phyloP scores from a whole-genome alignment of 2,797 vertebrate genomes.

The Ctenopoma kingsleyae region DNA sequence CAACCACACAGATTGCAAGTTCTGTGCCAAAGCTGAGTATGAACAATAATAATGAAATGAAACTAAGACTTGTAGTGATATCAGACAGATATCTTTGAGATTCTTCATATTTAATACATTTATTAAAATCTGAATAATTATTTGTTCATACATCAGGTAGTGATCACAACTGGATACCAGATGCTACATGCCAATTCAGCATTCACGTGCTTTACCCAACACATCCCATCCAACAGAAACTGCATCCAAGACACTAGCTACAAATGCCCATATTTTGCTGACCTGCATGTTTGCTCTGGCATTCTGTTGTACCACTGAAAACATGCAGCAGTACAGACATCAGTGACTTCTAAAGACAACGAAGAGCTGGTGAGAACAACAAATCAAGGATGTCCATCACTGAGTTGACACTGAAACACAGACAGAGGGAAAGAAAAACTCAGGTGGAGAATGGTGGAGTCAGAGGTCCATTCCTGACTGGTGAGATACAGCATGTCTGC shows the following conservation, averaged over 20 bases:
- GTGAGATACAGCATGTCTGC: constrained; percentile 14
- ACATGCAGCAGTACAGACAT: constrained; percentile 32
- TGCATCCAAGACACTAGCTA: constrained; percentile 5
- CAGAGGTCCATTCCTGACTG: constrained; percentile 42
- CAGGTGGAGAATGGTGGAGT: constrained; percentile 20
- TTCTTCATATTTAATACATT: not conserved
- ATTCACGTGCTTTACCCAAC: not conserved
- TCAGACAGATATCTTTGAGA: not conserved
- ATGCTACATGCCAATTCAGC: not conserved
- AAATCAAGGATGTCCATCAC: constrained; percentile 58
- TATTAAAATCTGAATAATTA: too few species aligned
- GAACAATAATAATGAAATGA: constrained; percentile 8
- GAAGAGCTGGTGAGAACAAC: constrained; percentile 35
- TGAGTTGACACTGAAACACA: constrained; percentile 19
- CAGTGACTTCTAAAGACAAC: constrained; percentile 56
- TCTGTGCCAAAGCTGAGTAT: not conserved
- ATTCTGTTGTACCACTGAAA: constrained; percentile 24
- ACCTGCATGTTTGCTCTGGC: constrained; percentile 59
- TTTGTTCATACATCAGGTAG: too few species aligned
- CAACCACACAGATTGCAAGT: not conserved
- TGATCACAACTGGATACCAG: not conserved
- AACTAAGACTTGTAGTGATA: not conserved
- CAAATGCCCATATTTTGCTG: constrained; percentile 24
- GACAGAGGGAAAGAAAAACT: constrained; percentile 48
- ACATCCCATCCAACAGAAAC: not conserved